Base-by-base conservation (phyloP, 2,797 vertebrate genomes). In the Artibeus lituratus region DNA sequence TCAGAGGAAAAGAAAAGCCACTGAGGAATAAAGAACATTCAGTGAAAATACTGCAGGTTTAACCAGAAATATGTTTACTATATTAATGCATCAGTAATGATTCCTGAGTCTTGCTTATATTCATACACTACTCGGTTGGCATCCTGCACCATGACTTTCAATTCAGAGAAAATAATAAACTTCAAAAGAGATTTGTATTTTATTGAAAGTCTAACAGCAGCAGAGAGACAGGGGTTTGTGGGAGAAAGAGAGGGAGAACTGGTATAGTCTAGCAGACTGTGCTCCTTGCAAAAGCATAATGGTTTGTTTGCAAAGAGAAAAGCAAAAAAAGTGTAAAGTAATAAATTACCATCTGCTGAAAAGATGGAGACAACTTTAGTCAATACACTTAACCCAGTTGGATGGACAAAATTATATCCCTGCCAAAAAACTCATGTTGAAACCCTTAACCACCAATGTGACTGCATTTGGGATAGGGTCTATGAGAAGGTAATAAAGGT, bases 161-260 rank as follows among this genome's bases (percentile, higher is more conserved):
- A 85, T 67, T 96, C 70, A 91, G 22, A 95, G 51, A 72, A 86
- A 94, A 93, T 8, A 72, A 87, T 59, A 59, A 42, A 59, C 24
- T 69, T 84, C 22, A 5, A 53, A 69, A 94, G 87, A 22, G 29
- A 55, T 35, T 72, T 78, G 62, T 78, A 67, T 69, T 95, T 95
- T 92, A 26, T 57, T 73, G 16, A 88, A 87, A 95, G 7, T 37
- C 35, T 72, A 91, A 76, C 1, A 80, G 10, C 10, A 77, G 57
- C 55, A 77, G 7, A 81, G 19, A 62, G 21, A 67, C 0, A 11
- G 39, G 32, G 5, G 35, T 1, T 37, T 67, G 22, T n/a, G 14
- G 21, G 8, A 5, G 24, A 90, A 16, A 42, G 3, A 57, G 7
- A 47, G 3, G 59, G 7, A 76, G 0, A 81, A 14, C 14, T 21